A percentile compares a stretch with the other conserved stretches of the same genome.
phyloP scores from a whole-genome alignment of 2,888 invertebrate species.

The Tetragonula carbonaria region DNA sequence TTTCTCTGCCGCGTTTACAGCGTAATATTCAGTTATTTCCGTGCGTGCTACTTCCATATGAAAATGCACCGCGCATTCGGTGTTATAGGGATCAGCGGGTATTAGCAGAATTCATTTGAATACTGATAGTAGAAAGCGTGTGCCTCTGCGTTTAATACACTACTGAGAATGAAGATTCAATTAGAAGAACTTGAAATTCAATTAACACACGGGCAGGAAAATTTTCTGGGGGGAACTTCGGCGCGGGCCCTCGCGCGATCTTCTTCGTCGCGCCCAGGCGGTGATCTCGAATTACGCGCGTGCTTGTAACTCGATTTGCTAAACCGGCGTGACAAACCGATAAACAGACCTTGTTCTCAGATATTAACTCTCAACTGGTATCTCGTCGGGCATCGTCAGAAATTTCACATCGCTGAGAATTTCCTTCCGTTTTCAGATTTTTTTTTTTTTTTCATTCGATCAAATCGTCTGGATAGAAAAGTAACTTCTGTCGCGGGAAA shows the following conservation, averaged over 20 bases:
- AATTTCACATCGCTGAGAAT: too few species aligned
- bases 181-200: neutral
- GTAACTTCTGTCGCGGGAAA: too few species aligned
- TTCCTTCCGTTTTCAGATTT: too few species aligned
- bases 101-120: neutral
- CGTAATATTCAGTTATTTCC: neutral
- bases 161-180: neutral
- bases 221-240: neutral
- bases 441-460: too few species aligned
- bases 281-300: slow-evolving; percentile 13
- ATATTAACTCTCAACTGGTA: neutral
- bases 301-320: slow-evolving; percentile 10
- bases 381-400: too few species aligned
- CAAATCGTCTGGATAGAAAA: too few species aligned
- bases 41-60: neutral
- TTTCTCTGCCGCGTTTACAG: neutral
- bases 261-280: neutral
- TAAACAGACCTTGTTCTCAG: slow-evolving; percentile 3
- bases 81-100: neutral
- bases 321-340: slow-evolving; percentile 43
- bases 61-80: neutral
- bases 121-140: neutral
- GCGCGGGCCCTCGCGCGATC: neutral
- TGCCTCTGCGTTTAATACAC: neutral
- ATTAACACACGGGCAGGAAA: neutral